Conservation (phyloP, 2,797 vertebrate species). For the Tapera naevia region DNA sequence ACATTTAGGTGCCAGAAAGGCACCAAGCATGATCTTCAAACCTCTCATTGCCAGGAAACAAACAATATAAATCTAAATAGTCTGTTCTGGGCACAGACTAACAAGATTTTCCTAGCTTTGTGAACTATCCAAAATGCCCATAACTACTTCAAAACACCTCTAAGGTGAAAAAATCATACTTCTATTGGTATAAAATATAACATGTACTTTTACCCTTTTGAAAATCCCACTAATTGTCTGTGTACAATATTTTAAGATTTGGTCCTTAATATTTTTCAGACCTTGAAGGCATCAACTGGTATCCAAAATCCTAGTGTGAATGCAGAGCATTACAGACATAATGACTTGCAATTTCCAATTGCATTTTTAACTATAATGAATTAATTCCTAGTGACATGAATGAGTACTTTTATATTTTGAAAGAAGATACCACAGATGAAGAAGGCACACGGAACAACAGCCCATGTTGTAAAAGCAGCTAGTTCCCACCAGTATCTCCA, state of each 20-base stretch:
- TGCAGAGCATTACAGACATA: neutral
- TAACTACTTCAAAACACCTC: neutral
- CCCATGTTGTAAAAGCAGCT: constrained; percentile 1
- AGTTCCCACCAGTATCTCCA: constrained; percentile 1
- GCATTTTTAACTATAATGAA: constrained; percentile 14
- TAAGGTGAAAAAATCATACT: neutral
- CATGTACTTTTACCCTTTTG: neutral
- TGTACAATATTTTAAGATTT: neutral
- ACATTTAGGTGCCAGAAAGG: neutral
- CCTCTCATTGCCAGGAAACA: neutral
- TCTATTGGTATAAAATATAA: neutral
- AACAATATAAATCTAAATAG: constrained; percentile 16
- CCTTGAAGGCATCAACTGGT: neutral
- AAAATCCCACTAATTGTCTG: neutral
- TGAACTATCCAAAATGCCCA: neutral
- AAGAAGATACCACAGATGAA: neutral
- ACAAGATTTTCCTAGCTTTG: neutral
- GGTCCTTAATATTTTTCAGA: neutral
- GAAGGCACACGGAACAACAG: constrained; percentile 43
- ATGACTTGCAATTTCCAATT: neutral
- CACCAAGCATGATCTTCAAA: neutral
- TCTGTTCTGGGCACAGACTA: neutral
- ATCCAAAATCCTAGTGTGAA: neutral
- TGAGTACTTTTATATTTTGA: neutral
- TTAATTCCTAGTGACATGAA: constrained; percentile 49